A percentile compares a stretch with the other conserved stretches of the same genome.
These are phyloP conservation scores for Fragum whitleyi DNA, from an alignment of 2,888 invertebrate genomes.

Conservation along the genomic window DNA sequence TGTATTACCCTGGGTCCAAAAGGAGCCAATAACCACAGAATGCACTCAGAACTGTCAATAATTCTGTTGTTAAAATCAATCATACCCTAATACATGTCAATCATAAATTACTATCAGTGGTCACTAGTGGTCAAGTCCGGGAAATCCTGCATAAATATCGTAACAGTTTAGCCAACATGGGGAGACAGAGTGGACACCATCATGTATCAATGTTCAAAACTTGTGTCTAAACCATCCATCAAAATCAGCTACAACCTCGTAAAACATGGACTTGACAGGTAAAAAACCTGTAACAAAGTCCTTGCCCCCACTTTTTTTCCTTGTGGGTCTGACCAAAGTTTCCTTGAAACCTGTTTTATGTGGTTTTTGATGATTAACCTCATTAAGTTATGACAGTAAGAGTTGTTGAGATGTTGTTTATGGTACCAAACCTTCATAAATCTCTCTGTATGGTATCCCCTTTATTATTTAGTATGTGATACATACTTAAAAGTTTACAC, in stretches of 20 bases:
- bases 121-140: conserved; percentile 9
- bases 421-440: background rate
- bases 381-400: conserved; percentile 29
- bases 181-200: conserved; percentile 44
- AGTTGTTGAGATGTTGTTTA: conserved; percentile 22
- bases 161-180: conserved; percentile 28
- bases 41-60: conserved; percentile 20
- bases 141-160: conserved; percentile 14
- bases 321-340: conserved; percentile 3
- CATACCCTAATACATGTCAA: conserved; percentile 18
- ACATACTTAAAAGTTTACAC: too few relatives aligned
- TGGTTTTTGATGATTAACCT: conserved; percentile 25
- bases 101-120: conserved; percentile 14
- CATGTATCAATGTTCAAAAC: conserved; percentile 55
- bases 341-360: conserved; percentile 31
- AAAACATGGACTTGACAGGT: conserved; percentile 26
- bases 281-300: background rate
- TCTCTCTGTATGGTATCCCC: background rate
- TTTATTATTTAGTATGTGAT: too few relatives aligned
- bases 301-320: conserved; percentile 18
- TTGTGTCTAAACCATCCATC: conserved; percentile 42
- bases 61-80: conserved; percentile 27
- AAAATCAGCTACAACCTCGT: conserved; percentile 23
- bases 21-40: conserved; percentile 10
- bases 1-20: background rate